Evolutionary conservation across 1,140 invertebrate species (phyloP).

Genomic region (Drosophila nannoptera): DNA sequence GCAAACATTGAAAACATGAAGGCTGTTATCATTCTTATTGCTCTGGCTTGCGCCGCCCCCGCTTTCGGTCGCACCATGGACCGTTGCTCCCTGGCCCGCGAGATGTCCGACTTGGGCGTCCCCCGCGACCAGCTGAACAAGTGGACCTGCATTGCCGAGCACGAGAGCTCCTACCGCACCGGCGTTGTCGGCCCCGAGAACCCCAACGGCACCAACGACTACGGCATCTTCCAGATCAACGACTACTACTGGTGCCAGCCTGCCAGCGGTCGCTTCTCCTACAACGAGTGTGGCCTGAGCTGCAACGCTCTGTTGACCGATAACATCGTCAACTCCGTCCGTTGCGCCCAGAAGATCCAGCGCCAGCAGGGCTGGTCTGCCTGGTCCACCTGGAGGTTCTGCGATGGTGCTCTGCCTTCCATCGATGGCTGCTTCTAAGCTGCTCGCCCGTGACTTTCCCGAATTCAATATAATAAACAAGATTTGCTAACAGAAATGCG

Average conservation of each 20-base stretch:
- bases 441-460: background rate
- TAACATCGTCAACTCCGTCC: constrained; percentile 1
- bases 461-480: background rate
- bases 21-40: constrained; percentile 27
- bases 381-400: constrained; percentile 9
- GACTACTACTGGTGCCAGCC: background rate
- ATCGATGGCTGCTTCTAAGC: background rate
- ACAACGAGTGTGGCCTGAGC: background rate
- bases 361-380: constrained; percentile 42
- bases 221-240: background rate
- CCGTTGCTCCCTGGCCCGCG: constrained; percentile 3
- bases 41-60: background rate
- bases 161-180: constrained; percentile 1
- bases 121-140: background rate
- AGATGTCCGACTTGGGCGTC: background rate
- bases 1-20: constrained; percentile 34
- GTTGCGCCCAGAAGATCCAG: constrained; percentile 49
- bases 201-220: background rate
- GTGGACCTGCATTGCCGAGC: constrained; percentile 1
- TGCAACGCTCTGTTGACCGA: constrained; percentile 4
- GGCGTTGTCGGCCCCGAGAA: background rate
- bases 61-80: constrained; percentile 27
- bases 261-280: background rate
- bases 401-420: constrained; percentile 2
- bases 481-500: background rate